Evolutionary conservation across 2,888 invertebrate genomes (phyloP).

Genomic region (Timema cristinae): DNA sequence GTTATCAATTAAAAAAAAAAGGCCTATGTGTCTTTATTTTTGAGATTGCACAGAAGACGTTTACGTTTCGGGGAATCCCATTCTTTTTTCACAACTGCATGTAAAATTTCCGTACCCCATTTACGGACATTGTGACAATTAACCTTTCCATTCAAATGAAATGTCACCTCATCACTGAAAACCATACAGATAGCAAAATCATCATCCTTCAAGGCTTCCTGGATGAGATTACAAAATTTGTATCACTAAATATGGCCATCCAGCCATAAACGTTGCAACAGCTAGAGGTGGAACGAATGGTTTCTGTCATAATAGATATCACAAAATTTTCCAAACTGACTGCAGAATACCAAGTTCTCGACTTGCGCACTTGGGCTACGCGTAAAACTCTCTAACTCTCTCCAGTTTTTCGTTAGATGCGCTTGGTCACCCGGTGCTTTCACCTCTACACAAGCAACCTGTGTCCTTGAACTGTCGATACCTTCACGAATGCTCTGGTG

Average conservation of each 20-base stretch:
- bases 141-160: slow-evolving; percentile 3
- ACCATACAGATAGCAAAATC: background rate
- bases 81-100: background rate
- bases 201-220: background rate
- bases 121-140: background rate
- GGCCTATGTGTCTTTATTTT: background rate
- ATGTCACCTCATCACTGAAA: slow-evolving; percentile 5
- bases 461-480: too few species aligned
- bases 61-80: background rate
- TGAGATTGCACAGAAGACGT: slow-evolving; percentile 6
- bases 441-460: too few species aligned
- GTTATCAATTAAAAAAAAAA: background rate
- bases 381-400: too few species aligned
- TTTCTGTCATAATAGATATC: background rate
- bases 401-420: background rate
- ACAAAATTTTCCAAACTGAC: slow-evolving; percentile 3
- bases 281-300: background rate
- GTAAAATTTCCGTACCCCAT: background rate
- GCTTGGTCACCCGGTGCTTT: background rate
- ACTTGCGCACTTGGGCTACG: background rate
- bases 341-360: background rate
- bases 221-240: background rate
- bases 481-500: too few species aligned
- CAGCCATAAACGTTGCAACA: background rate
- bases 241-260: background rate